A percentile compares a stretch with the other conserved stretches of the same genome.
phyloP scores from a whole-genome alignment of 1,140 invertebrate species.

The Cataglyphis hispanica region DNA sequence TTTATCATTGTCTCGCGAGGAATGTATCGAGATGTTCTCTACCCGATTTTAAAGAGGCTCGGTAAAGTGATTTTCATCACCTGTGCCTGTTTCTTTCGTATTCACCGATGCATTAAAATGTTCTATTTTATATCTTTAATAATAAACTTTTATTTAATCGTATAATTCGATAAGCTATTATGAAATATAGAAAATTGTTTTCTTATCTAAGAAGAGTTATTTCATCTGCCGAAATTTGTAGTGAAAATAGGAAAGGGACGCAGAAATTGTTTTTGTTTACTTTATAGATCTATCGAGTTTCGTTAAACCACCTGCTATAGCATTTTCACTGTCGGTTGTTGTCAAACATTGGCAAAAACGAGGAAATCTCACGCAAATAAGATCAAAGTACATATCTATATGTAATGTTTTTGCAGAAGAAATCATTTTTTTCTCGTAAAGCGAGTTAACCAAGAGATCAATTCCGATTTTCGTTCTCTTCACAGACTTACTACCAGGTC shows the following conservation, averaged over 20 bases:
- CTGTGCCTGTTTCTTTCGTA: no score
- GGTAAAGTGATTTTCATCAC: background rate
- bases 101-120: no score
- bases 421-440: background rate
- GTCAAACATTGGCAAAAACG: background rate
- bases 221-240: background rate
- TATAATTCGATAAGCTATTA: background rate
- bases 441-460: background rate
- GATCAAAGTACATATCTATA: background rate
- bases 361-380: background rate
- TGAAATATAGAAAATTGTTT: background rate
- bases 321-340: background rate
- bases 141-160: background rate
- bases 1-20: constrained; percentile 42
- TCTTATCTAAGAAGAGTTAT: background rate
- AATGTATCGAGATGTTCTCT: constrained; percentile 19
- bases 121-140: background rate
- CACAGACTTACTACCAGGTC: background rate
- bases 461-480: background rate
- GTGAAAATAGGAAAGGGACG: background rate
- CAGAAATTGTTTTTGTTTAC: background rate
- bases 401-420: background rate
- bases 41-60: constrained; percentile 10
- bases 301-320: background rate
- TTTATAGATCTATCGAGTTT: background rate